These are phyloP conservation scores for Cetoscarus ocellatus DNA, from an alignment of 2,797 vertebrate genomes.

Conservation along the genomic window DNA sequence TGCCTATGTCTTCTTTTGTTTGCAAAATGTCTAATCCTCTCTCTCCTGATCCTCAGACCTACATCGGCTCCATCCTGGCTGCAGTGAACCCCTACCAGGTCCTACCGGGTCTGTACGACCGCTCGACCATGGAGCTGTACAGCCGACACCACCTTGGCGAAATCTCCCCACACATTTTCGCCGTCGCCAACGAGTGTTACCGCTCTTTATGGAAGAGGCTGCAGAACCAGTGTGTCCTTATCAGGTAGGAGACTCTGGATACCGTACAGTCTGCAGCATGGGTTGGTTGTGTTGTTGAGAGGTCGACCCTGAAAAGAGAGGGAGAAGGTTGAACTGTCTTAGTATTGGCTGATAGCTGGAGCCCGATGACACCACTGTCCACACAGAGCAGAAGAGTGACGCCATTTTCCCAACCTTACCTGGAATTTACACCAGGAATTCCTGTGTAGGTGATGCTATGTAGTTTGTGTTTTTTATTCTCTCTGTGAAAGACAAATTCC, in stretches of 20 bases:
- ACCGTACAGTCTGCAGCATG: too few relatives aligned
- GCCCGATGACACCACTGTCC: too few relatives aligned
- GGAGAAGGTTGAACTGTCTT: too few relatives aligned
- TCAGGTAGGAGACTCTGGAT: slow-evolving; percentile 85
- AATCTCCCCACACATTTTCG: slow-evolving; percentile 94
- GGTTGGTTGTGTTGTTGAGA: too few relatives aligned
- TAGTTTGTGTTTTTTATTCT: too few relatives aligned
- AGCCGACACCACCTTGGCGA: slow-evolving; percentile 91
- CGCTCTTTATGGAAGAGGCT: slow-evolving; percentile 94
- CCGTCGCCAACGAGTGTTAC: slow-evolving; percentile 96
- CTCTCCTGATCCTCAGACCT: slow-evolving; percentile 85
- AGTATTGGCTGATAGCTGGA: too few relatives aligned
- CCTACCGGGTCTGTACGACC: slow-evolving; percentile 90
- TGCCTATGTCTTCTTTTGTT: background rate
- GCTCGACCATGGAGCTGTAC: slow-evolving; percentile 85
- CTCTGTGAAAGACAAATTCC: too few relatives aligned
- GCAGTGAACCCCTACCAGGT: slow-evolving; percentile 96
- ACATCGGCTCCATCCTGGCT: slow-evolving; percentile 96
- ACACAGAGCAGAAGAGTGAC: too few relatives aligned
- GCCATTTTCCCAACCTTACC: too few relatives aligned
- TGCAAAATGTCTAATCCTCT: background rate
- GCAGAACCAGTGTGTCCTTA: slow-evolving; percentile 96
- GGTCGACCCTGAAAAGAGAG: too few relatives aligned
- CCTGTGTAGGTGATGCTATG: too few relatives aligned
- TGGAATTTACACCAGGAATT: too few relatives aligned